phyloP scores from a whole-genome alignment of 2,113 vertebrate species.

The Zapus hudsonius region DNA sequence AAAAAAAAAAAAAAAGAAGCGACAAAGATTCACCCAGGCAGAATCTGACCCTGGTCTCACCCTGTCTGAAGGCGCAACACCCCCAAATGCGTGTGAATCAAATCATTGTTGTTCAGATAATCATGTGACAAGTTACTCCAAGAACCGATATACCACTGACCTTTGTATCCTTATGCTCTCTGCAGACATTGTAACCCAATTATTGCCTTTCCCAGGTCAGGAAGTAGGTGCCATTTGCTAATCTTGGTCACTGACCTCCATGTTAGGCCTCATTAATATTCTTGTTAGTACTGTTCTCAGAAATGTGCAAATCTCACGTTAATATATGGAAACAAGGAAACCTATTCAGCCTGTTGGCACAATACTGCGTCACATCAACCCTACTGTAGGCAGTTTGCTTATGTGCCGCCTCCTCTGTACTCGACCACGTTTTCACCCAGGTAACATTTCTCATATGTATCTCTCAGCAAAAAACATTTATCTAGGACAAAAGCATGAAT shows the following conservation, averaged over 20 bases:
- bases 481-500: not conserved
- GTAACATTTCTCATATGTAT: not conserved
- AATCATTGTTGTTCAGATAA: not conserved
- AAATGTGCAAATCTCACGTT: not conserved
- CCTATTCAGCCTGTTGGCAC: not conserved
- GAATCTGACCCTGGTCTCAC: not conserved
- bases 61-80: not conserved
- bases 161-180: constrained; percentile 1
- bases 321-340: constrained; percentile 55
- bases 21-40: not conserved
- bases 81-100: not conserved
- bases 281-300: constrained; percentile 34
- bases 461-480: not conserved
- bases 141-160: not conserved
- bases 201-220: constrained; percentile 45
- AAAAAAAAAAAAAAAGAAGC: not conserved
- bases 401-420: accelerated
- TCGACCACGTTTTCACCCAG: not conserved
- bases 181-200: constrained; percentile 38
- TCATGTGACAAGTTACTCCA: not conserved
- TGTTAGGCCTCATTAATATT: not conserved
- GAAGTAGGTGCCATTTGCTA: constrained; percentile 13
- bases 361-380: accelerated
- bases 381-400: not conserved
- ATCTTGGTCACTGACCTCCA: not conserved